Percentiles rank a stretch among this genome's conserved stretches.
Conservation (phyloP, 2,113 vertebrate genomes). For the Pionites leucogaster region DNA sequence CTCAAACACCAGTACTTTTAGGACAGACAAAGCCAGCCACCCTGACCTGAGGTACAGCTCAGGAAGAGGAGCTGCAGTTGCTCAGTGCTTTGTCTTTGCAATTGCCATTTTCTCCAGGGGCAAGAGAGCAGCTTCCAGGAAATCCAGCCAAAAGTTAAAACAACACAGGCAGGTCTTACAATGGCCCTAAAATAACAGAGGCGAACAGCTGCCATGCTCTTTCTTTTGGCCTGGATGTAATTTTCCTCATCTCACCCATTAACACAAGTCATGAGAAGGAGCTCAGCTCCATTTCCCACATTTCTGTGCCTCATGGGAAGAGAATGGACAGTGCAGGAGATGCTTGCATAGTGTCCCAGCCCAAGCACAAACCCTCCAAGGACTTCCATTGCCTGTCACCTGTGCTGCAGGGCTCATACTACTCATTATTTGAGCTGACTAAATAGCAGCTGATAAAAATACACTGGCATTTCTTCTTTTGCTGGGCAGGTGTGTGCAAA, state of each 20-base stretch:
- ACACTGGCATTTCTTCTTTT: background rate
- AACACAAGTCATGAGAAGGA: background rate
- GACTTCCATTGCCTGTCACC: background rate
- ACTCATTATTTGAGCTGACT: background rate
- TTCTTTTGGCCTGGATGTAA: background rate
- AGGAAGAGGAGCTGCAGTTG: background rate
- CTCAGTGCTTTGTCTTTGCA: background rate
- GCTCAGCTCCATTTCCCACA: background rate
- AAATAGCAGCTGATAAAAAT: slow-evolving; percentile 27
- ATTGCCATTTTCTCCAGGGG: background rate
- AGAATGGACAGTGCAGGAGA: background rate
- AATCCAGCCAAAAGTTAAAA: slow-evolving; percentile 36
- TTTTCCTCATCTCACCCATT: background rate
- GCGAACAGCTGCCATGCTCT: background rate
- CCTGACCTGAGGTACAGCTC: background rate
- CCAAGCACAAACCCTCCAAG: background rate
- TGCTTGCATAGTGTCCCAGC: background rate
- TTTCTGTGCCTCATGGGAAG: rapidly evolving
- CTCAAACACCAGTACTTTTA: background rate
- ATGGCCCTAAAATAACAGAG: background rate
- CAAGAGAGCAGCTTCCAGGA: slow-evolving; percentile 24
- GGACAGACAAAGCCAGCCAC: background rate
- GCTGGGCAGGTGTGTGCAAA: slow-evolving; percentile 20
- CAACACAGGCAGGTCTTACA: background rate
- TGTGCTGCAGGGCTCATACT: background rate